Evolutionary conservation across 2,888 invertebrate genomes (phyloP), one percentile per base, ranked within the genome.

Genomic region (Athalia cordata): DNA sequence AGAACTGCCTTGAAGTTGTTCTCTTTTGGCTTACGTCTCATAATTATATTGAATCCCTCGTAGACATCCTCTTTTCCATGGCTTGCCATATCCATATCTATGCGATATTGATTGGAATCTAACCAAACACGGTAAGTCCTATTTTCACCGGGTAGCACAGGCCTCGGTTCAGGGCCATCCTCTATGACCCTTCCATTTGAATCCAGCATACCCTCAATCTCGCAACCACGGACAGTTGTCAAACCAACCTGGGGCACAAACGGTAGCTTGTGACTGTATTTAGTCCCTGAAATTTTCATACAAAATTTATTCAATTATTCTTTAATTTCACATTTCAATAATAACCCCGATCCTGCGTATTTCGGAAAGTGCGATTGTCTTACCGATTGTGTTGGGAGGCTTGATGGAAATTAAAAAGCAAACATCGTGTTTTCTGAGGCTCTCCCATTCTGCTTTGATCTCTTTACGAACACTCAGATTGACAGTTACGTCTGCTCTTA

Each of bases 1-100:
- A 99, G 91, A 0, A 99, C 99, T 0, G 99, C 99, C 91, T 99
- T 99, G 91, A 99, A 99, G 91, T 99, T 99, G 89, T 99, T 99
- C 91, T 99, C 99, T 87, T 99, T 99, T 0, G 99, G 99, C 89
- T 99, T 99, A n/a, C 99, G 93, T 57, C 99, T 93, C 94, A 99
- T 96, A 79, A 99, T 94, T 75, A 99, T 95, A 90, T 99, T 99
- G 91, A 99, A 99, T 9, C 96, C 95, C 87, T 96, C 96, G 90
- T 97, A 97, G 0, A 97, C 95, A 89, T 97, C 96, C 91, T 96
- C 96, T 82, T 94, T 93, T 11, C 96, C 96, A 85, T 95, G 93
- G 84, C 95, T 95, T 8, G 96, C 94, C 29, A 93, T 93, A 85
- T 97, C 97, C 94, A 98, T 95, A 88, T 99, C 99, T 82, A 95